Evolutionary conservation across 30 jellyfish, hydroid and myxozoan species (phyloP).

Genomic region (Aurelia sp.): DNA sequence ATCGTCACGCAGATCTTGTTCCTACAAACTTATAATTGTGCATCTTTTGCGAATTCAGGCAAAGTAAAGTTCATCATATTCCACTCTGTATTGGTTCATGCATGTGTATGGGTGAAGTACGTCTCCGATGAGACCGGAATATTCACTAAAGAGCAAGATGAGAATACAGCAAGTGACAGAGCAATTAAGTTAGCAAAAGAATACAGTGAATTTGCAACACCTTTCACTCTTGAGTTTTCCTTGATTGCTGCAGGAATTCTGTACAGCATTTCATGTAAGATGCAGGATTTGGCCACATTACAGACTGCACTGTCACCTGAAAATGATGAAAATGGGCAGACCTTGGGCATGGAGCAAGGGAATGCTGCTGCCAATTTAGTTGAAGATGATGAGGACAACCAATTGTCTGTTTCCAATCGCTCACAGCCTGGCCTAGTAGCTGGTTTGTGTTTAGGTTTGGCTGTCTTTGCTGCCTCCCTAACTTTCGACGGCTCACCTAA

Average conservation of each 20-base stretch:
- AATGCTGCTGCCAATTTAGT: not conserved
- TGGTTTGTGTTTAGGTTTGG: constrained; percentile 1
- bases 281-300: not conserved
- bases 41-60: not conserved
- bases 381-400: not conserved
- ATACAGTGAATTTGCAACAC: constrained; percentile 16
- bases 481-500: not conserved
- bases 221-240: constrained; percentile 34
- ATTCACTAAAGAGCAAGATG: not conserved
- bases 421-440: constrained; percentile 3
- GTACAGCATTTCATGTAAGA: constrained; percentile 8
- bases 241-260: constrained; percentile 45
- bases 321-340: too few relatives aligned
- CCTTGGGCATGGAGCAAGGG: not conserved
- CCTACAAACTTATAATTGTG: constrained; percentile 6
- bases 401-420: not conserved
- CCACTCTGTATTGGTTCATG: not conserved
- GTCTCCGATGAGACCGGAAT: constrained; percentile 1
- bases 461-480: not conserved
- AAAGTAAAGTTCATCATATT: not conserved
- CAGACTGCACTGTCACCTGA: not conserved
- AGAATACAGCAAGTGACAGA: not conserved
- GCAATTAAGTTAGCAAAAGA: not conserved
- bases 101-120: constrained; percentile 7
- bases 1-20: constrained; percentile 4